Percentiles rank a stretch among this genome's conserved stretches.
phyloP scores from a whole-genome alignment of 1,140 invertebrate genomes.

The Achatina immaculata region DNA sequence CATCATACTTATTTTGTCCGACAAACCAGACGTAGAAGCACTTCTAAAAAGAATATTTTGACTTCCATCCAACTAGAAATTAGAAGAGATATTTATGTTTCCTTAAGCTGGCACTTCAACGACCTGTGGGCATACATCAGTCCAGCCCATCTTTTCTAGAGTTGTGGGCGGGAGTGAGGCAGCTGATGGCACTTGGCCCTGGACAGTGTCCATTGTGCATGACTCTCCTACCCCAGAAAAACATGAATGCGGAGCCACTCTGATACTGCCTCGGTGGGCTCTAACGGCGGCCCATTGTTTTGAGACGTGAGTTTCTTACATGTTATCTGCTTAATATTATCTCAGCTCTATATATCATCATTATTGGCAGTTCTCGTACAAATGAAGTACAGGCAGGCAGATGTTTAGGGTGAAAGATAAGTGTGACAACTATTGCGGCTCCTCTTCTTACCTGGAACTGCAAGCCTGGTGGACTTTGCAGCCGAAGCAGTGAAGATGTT shows the following conservation, averaged over 20 bases:
- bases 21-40: too few relatives aligned
- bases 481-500: too few relatives aligned
- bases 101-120: not conserved
- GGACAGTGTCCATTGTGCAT: constrained; percentile 53
- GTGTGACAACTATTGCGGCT: too few relatives aligned
- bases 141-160: constrained; percentile 41
- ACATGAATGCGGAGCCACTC: constrained; percentile 68
- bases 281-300: constrained; percentile 72
- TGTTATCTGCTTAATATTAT: not conserved
- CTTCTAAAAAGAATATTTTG: too few relatives aligned
- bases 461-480: too few relatives aligned
- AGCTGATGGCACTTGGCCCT: constrained; percentile 53
- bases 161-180: constrained; percentile 57
- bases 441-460: too few relatives aligned
- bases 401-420: too few relatives aligned
- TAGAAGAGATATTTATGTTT: not conserved
- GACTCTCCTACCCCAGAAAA: constrained; percentile 28
- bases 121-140: constrained; percentile 45
- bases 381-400: too few relatives aligned
- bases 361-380: not conserved
- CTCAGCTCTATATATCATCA: not conserved
- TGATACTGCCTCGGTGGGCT: constrained; percentile 67
- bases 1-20: too few relatives aligned
- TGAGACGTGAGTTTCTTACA: constrained; percentile 48
- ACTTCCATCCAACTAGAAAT: too few relatives aligned